Base-by-base conservation (phyloP, 2,797 vertebrate species). In the Austrolebias charrua region DNA sequence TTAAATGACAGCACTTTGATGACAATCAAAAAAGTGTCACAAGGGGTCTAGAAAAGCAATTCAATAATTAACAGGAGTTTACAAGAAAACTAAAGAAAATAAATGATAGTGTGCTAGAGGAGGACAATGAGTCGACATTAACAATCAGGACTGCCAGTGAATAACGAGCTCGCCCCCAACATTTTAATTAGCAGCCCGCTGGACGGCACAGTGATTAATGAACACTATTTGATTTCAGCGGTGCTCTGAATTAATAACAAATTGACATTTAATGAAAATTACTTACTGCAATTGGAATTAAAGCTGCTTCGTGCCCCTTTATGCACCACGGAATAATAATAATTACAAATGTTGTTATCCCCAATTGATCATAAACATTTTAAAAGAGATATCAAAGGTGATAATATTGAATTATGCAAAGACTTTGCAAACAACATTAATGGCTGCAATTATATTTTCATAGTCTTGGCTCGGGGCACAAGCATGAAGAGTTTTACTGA, bases 211-310 rank as follows among this genome's bases (percentile, higher is more conserved):
- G 91, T 93, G 92, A 94, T 94, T 94, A 94, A 94, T 94, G 92
- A 91, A 92, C 90, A 91, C 91, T 91, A 92, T 94, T 93, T 93
- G 91, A 93, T 93, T 93, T 92, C 89, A 90, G 91, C 86, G 87
- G 92, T 93, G 91, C 89, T 91, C 89, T 86, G 91, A 93, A 94
- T 94, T 94, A 93, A 94, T 93, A 93, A 92, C 90, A 93, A 93
- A 94, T 93, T 93, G 91, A 93, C 92, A 93, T 94, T 93, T 93
- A 94, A 93, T 93, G 90, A 93, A 93, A 93, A 93, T 93, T 90
- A 92, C 92, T 92, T 90, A 91, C 90, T 81, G 83, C 90, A 90
- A 88, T 90, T 86, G 88, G 86, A 92, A 93, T 91, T 86, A 90
- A 93, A 91, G 76, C 82, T 67, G 74, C 85, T 90, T 82, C 77